Conservation (phyloP, 2,797 vertebrate species). For the Psittacula derbiana region DNA sequence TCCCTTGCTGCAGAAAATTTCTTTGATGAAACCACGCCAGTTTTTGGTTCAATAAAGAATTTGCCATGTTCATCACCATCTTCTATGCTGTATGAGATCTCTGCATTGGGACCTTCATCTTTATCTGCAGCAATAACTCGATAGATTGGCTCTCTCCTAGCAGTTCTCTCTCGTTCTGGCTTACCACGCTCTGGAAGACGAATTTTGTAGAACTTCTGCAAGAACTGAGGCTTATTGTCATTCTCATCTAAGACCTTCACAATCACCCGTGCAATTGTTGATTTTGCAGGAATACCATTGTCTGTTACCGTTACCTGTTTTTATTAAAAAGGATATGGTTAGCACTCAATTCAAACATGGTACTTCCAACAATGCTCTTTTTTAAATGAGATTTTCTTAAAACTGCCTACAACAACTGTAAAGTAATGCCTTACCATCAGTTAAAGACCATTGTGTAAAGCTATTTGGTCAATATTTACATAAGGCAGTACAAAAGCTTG, state of each 20-base stretch:
- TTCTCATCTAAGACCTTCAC: slow-evolving; percentile 96
- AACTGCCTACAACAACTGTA: background rate
- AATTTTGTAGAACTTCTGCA: slow-evolving; percentile 98
- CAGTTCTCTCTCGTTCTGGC: slow-evolving; percentile 81
- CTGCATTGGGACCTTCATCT: slow-evolving; percentile 91
- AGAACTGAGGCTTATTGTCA: slow-evolving; percentile 92
- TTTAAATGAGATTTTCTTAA: background rate
- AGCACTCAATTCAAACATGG: background rate
- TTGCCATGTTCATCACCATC: slow-evolving; percentile 93
- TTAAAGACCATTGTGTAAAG: background rate
- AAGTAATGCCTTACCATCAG: background rate
- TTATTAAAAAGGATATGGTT: background rate
- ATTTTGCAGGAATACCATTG: slow-evolving; percentile 85
- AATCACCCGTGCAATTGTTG: slow-evolving; percentile 87
- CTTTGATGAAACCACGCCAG: slow-evolving; percentile 93
- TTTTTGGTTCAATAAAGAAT: slow-evolving; percentile 98
- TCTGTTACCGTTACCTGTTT: slow-evolving; percentile 90
- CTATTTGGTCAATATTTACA: background rate
- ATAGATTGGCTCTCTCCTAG: slow-evolving; percentile 88
- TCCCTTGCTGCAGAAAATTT: slow-evolving; percentile 91
- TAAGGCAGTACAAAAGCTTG: background rate
- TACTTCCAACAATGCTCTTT: background rate
- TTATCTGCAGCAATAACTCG: slow-evolving; percentile 91
- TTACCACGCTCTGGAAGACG: slow-evolving; percentile 88
- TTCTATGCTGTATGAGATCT: slow-evolving; percentile 98